These are phyloP conservation scores for Amphibalanus amphitrite DNA, from an alignment of 1,140 invertebrate species.

Conservation along the genomic window DNA sequence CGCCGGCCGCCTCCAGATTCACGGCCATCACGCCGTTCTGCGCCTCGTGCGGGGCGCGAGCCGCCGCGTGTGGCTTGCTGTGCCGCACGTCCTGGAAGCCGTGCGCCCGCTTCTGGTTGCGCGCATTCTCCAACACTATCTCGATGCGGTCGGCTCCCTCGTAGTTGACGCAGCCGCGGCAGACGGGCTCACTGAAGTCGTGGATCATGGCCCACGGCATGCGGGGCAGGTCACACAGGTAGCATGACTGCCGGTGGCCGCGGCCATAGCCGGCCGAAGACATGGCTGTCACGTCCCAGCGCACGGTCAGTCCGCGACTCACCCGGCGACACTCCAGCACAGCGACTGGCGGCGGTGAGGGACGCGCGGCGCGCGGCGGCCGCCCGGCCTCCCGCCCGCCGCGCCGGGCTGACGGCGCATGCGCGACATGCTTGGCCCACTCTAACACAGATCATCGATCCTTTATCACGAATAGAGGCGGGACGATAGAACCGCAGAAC, in stretches of 20 bases:
- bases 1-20: constrained; percentile 19
- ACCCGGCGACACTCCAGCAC: too few relatives aligned
- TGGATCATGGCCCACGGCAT: constrained; percentile 99
- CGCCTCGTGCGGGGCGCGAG: constrained; percentile 15
- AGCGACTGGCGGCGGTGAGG: too few relatives aligned
- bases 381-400: too few relatives aligned
- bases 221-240: constrained; percentile 92
- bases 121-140: constrained; percentile 75
- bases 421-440: too few relatives aligned
- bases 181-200: constrained; percentile 94
- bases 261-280: constrained; percentile 7
- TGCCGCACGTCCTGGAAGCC: constrained; percentile 28
- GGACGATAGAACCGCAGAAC: too few relatives aligned
- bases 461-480: too few relatives aligned
- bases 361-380: too few relatives aligned
- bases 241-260: constrained; percentile 88
- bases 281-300: too few relatives aligned
- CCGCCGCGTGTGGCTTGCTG: constrained; percentile 17
- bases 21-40: constrained; percentile 16
- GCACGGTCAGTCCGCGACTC: too few relatives aligned
- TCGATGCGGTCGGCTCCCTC: constrained; percentile 96
- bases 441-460: too few relatives aligned
- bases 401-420: too few relatives aligned
- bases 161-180: constrained; percentile 96
- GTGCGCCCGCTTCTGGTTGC: constrained; percentile 75